Evolutionary conservation across 1,140 invertebrate species (phyloP).

Genomic region (Danaus melanippus): DNA sequence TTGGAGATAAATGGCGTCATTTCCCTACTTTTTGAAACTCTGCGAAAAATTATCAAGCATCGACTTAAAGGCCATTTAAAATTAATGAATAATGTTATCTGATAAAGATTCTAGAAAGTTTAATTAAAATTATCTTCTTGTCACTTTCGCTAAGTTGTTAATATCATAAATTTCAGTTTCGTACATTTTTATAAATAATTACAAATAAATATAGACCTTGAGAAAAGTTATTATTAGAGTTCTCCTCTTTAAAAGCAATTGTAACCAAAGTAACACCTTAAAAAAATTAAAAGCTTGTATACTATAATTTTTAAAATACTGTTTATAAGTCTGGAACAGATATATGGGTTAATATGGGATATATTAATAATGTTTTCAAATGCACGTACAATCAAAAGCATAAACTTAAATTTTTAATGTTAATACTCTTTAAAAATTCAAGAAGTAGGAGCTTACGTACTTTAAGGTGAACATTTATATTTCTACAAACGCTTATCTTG

Average conservation of each 20-base stretch:
- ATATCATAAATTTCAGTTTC: constrained; percentile 37
- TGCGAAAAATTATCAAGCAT: constrained; percentile 61
- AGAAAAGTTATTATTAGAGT: no score
- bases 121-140: constrained; percentile 67
- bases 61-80: constrained; percentile 61
- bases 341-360: no score
- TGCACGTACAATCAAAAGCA: neutral
- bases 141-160: constrained; percentile 52
- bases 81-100: constrained; percentile 72
- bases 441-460: no score
- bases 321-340: no score
- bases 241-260: no score
- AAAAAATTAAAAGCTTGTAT: no score
- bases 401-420: no score
- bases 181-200: constrained; percentile 11
- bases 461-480: constrained; percentile 31
- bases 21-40: constrained; percentile 52
- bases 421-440: no score
- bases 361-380: constrained; percentile 1
- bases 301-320: no score
- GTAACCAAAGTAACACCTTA: no score
- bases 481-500: constrained; percentile 39
- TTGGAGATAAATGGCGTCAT: constrained; percentile 65
- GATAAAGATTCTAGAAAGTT: constrained; percentile 66
- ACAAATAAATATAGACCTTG: no score